phyloP scores from a whole-genome alignment of 1,140 invertebrate species.

The Drosophila melanica region DNA sequence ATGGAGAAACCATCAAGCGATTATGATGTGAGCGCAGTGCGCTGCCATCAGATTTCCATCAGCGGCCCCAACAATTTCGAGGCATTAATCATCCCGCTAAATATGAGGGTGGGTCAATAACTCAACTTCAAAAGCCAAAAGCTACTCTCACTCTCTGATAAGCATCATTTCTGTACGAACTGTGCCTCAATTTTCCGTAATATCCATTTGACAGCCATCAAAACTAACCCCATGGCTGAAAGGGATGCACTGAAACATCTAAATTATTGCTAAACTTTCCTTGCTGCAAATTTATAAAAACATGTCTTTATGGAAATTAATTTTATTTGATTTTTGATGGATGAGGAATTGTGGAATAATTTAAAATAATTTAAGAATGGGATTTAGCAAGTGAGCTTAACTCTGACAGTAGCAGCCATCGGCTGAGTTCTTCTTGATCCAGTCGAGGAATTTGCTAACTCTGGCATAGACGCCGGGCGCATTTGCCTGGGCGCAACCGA shows the following conservation, averaged over 20 bases:
- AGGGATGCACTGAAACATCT: neutral
- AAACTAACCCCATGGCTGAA: neutral
- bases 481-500: conserved; percentile 89
- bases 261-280: no score
- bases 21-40: conserved; percentile 67
- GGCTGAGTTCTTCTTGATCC: conserved; percentile 84
- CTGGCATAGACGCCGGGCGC: conserved; percentile 91
- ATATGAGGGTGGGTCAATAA: conserved; percentile 68
- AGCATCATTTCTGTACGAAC: conserved; percentile 13
- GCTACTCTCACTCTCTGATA: conserved; percentile 29
- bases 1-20: conserved; percentile 33
- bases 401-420: conserved; percentile 75
- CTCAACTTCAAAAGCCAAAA: conserved; percentile 18
- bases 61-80: conserved; percentile 66
- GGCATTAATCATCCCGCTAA: conserved; percentile 72
- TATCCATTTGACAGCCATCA: conserved; percentile 29
- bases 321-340: conserved; percentile 12
- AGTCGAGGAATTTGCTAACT: conserved; percentile 88
- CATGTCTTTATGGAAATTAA: no score
- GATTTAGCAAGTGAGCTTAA: conserved; percentile 38
- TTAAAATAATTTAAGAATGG: conserved; percentile 67
- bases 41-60: conserved; percentile 64
- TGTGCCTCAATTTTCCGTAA: conserved; percentile 28
- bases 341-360: conserved; percentile 56
- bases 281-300: no score